Evolutionary conservation across 2,113 vertebrate species (phyloP), one percentile per base, ranked within the genome.

Genomic region (Cinclus mexicanus): DNA sequence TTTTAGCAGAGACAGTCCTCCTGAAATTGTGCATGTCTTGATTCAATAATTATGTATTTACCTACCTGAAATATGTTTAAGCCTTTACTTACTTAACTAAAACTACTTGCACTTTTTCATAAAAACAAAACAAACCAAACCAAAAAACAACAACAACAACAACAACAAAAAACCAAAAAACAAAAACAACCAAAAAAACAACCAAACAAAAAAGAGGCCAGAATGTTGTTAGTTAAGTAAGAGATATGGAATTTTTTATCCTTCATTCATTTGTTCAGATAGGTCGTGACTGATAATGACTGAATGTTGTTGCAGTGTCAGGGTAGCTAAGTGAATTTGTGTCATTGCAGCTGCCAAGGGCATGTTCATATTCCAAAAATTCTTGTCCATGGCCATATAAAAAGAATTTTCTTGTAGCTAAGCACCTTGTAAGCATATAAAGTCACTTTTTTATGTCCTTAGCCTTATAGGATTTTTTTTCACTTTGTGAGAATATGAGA

Each of bases 81-180:
- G 69, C 5, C 20, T 85, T 82, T 64, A 79, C 77, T 93, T 94
- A 28, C 19, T 69, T 47, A 83, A 86, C 22, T 69, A 75, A 89
- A 91, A 47, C 4, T 10, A 15, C 6, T 50, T 65, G 33, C 33
- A 49, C 41, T 50, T 59, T 82, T 92, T 69, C 4, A 37, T 68
- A 17, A 1, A 39, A 46, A 50, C 50, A 56, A 50, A 39, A 4
- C 0, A 37, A 37, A n/a, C n/a, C n/a, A n/a, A n/a, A n/a, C n/a
- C 35, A 37, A 37, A 37, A 37, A 37, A 37, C 7, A 37, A 37
- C 7, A 37, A 37, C n/a, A n/a, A n/a, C n/a, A 37, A 37, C 10
- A 53, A 17, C 1, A 67, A 67, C 7, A 42, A 37, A 82, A 50
- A 55, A 29, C n/a, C 35, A 37, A 37, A 37, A 37, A 37, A 37